These are phyloP conservation scores for Fratercula arctica DNA, from an alignment of 2,797 vertebrate species.

Conservation along the genomic window DNA sequence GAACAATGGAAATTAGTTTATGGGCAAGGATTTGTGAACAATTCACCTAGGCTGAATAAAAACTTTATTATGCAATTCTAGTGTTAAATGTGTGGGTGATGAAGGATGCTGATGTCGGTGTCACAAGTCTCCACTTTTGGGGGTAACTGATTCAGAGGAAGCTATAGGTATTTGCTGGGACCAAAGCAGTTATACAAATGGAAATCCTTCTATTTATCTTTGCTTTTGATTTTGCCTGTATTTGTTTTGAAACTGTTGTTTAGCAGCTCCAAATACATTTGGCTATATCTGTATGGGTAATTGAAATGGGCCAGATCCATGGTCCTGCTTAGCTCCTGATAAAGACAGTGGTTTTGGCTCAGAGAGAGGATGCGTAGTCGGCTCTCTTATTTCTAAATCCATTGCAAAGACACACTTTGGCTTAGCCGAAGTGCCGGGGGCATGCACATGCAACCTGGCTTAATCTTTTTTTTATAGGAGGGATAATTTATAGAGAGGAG, in stretches of 20 bases:
- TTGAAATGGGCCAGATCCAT: neutral
- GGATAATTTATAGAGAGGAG: neutral
- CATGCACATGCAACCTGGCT: neutral
- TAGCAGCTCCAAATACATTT: neutral
- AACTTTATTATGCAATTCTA: no score
- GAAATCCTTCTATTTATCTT: neutral
- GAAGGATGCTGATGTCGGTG: rapidly evolving
- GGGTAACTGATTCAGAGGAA: neutral
- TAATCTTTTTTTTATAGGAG: neutral
- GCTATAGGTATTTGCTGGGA: neutral
- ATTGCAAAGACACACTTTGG: neutral
- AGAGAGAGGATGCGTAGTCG: rapidly evolving
- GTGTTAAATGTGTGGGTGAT: neutral
- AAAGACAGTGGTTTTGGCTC: neutral
- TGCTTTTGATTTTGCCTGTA: neutral
- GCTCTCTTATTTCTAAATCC: neutral
- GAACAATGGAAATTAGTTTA: neutral
- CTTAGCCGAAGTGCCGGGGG: neutral
- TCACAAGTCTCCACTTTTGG: neutral
- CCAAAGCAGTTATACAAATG: neutral
- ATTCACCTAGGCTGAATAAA: neutral
- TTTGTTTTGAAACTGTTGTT: neutral
- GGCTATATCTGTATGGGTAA: neutral
- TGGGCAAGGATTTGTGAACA: neutral
- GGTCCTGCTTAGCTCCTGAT: neutral